Conservation (phyloP, 2,113 vertebrate genomes). For the Rattus rattus region DNA sequence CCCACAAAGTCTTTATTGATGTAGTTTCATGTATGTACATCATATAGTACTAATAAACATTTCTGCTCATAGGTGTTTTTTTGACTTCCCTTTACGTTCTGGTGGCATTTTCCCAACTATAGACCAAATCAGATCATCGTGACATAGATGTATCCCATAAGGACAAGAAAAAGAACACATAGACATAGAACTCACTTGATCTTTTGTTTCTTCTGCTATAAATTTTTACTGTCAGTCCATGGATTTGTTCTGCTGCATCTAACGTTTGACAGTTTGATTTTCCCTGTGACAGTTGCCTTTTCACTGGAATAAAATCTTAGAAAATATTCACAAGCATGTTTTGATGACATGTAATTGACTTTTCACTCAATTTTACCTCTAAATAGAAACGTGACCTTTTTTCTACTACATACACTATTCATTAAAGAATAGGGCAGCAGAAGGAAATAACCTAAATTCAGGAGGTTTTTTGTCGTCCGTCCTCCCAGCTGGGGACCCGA, state of each 20-base stretch:
- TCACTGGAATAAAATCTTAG: not conserved
- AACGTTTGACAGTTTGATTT: slow-evolving; percentile 29
- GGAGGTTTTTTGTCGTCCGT: too few species aligned
- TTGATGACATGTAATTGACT: slow-evolving; percentile 23
- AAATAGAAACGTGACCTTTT: not conserved
- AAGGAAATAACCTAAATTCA: not conserved
- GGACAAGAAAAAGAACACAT: not conserved
- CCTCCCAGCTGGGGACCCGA: too few species aligned
- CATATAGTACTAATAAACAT: not conserved
- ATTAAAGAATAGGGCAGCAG: slow-evolving; percentile 39
- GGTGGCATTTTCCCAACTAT: not conserved
- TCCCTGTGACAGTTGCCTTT: not conserved
- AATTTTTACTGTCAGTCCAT: slow-evolving; percentile 40
- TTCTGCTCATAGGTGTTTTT: not conserved
- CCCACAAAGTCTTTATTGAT: not conserved
- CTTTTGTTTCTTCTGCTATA: slow-evolving; percentile 3
- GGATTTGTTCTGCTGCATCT: not conserved
- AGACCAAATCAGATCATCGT: not conserved
- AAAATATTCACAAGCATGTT: not conserved
- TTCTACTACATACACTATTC: not conserved
- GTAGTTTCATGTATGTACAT: not conserved
- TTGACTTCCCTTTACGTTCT: not conserved
- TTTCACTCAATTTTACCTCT: not conserved
- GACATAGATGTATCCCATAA: not conserved
- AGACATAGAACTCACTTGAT: not conserved